Base-by-base conservation (phyloP, 2,797 vertebrate genomes). In the Bufotes viridis region DNA sequence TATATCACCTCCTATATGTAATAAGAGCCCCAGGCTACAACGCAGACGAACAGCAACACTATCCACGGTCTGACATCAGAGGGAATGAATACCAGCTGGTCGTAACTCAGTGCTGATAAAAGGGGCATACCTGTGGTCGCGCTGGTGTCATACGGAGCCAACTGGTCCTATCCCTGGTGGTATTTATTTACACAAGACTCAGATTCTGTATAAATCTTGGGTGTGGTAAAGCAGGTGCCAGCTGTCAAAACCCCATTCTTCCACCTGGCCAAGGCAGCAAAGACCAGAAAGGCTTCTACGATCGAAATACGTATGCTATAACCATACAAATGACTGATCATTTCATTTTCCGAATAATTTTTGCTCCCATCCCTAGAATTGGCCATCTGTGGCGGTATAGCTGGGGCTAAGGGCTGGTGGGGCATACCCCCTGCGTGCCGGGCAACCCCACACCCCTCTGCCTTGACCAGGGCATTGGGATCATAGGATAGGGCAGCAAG, bases 111-210 rank as follows among this genome's bases (percentile, higher is more conserved):
- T 75, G 72, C 42, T 53, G 72, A n/a, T n/a, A 55, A 53, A 6
- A 55, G 49, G 49, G 74, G 74, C 74, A 76, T 76, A 76, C 74
- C 74, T 76, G 74, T 76, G 74, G 74, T 55, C 22, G 20, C 49
- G 4, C 17, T 42, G 9, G 70, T 74, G 51, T 24, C 49, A 76
- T 55, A n/a, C 3, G 20, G 42, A 55, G 74, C 49, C 74, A 76
- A 76, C 74, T 76, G 74, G 49, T 76, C 20, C 42, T 22, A 76
- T 76, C 49, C 49, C 74, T 76, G 49, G 22, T n/a, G 74, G 74
- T 55, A 76, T 76, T 76, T 0, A 53, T 20, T 76, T 76, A 76
- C 74, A 76, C 11, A 51, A 22, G 42, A n/a, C 17, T 51, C 72
- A 4, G 74, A 76, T 53, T 51, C 74, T 76, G 20, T 75, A n/a